A percentile compares a stretch with the other conserved stretches of the same genome.
Conservation (phyloP, 2,113 vertebrate genomes). For the Eublepharis macularius region DNA sequence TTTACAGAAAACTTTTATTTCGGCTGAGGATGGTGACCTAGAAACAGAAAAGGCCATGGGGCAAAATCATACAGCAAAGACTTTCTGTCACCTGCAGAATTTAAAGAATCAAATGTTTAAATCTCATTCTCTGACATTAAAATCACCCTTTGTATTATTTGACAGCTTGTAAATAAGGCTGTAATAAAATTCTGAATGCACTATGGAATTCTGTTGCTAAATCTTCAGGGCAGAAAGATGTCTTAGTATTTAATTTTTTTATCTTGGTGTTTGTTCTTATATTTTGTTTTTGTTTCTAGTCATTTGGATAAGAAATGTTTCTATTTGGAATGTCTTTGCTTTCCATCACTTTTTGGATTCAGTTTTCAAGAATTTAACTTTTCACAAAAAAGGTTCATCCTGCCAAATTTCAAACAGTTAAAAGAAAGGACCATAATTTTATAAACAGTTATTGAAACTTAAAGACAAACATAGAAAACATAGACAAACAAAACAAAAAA, state of each 20-base stretch:
- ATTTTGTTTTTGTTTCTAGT: too few species aligned
- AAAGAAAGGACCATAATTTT: too few species aligned
- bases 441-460: too few species aligned
- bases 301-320: too few species aligned
- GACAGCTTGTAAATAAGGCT: background rate
- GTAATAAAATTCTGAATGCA: background rate
- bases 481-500: too few species aligned
- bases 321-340: too few species aligned
- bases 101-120: background rate
- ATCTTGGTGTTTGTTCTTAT: background rate
- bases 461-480: too few species aligned
- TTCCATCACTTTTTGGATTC: too few species aligned
- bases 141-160: background rate
- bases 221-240: background rate
- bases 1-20: background rate
- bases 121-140: background rate
- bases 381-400: too few species aligned
- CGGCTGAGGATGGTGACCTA: background rate
- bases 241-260: background rate
- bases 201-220: background rate
- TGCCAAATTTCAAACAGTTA: too few species aligned
- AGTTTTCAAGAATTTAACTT: too few species aligned
- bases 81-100: background rate
- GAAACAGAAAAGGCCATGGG: background rate
- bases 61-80: background rate